phyloP scores from a whole-genome alignment of 2,888 invertebrate species.

The Metopia argyrocephala region DNA sequence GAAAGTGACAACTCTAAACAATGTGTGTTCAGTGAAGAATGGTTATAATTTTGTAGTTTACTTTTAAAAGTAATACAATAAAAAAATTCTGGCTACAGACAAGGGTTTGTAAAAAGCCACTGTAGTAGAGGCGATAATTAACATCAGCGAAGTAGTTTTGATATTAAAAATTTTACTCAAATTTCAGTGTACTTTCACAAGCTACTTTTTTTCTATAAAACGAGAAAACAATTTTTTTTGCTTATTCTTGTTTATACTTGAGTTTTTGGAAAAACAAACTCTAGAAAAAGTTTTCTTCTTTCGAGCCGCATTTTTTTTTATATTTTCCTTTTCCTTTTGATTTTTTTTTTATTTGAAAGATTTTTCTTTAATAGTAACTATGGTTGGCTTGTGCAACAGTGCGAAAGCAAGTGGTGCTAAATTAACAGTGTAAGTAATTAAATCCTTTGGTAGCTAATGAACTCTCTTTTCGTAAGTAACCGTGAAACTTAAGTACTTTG shows the following conservation, averaged over 20 bases:
- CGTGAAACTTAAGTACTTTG: slow-evolving; percentile 61
- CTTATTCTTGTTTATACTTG: slow-evolving; percentile 7
- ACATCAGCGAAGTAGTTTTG: not conserved
- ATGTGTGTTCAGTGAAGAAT: too few relatives aligned
- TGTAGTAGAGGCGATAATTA: too few relatives aligned
- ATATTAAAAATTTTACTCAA: not conserved
- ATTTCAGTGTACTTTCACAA: slow-evolving; percentile 12
- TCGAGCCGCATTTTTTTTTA: not conserved
- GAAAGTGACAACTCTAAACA: too few relatives aligned
- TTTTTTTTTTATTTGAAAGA: slow-evolving; percentile 10
- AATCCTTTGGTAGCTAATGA: slow-evolving; percentile 76
- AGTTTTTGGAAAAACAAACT: slow-evolving; percentile 35
- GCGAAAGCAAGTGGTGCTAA: slow-evolving; percentile 78
- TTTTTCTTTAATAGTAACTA: slow-evolving; percentile 44
- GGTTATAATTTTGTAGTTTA: too few relatives aligned
- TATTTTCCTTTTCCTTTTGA: slow-evolving; percentile 14
- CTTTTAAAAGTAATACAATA: too few relatives aligned
- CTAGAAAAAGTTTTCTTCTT: slow-evolving; percentile 34
- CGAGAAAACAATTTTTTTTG: slow-evolving; percentile 23
- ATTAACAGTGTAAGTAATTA: slow-evolving; percentile 79
- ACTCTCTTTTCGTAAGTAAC: slow-evolving; percentile 69
- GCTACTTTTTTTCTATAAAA: not conserved
- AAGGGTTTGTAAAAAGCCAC: too few relatives aligned
- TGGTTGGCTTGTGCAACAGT: slow-evolving; percentile 76
- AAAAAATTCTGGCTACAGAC: too few relatives aligned